Base-by-base conservation (phyloP, 37 sponge, comb jelly and placozoan genomes). In the Bolinopsis microptera region DNA sequence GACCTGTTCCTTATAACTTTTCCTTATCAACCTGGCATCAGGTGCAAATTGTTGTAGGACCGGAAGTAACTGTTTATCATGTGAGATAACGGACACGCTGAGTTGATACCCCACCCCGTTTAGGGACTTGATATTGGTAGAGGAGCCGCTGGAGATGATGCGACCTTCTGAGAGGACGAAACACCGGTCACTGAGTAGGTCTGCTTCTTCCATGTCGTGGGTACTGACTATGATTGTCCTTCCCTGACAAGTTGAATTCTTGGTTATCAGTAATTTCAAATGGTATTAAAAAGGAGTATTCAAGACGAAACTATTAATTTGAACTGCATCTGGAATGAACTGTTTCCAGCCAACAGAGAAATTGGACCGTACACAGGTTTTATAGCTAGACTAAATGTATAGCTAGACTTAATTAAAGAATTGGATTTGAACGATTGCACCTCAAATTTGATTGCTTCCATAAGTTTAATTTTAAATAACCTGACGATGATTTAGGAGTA, bases 191-290 rank as follows among this genome's bases (percentile, higher is more conserved):
- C 75, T 72, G 2, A 72, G 31, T n/a, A 72, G 26, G 26, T 72
- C 75, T 72, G 75, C 75, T 28, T 72, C 75, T 8, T 72, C 75
- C 75, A 72, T 72, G 31, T 72, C 75, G 75, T 72, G 75, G 31
- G 75, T 72, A 72, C 75, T 72, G 75, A 72, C 75, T 30, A 72
- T 72, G 5, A 72, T 72, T n/a, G 75, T 72, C 18, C 75, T 72
- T 30, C 31, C 31, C 75, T 72, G 75, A 21, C 68, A 21, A 21
- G 68, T 13, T 22, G 13, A 67, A 67, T 67, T 67, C 68, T 21
- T 22, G 68, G 68, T n/a, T n/a, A n/a, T n/a, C n/a, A 21, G 21
- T 67, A 67, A 67, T 67, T 67, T 67, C 68, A 67, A 21, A 67
- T 22, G 21, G 68, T 67, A 21, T 67, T 67, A 22, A 67, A 22